phyloP scores from a whole-genome alignment of 35 echinoderm and acorn worm genomes.

The Amphiura filiformis region DNA sequence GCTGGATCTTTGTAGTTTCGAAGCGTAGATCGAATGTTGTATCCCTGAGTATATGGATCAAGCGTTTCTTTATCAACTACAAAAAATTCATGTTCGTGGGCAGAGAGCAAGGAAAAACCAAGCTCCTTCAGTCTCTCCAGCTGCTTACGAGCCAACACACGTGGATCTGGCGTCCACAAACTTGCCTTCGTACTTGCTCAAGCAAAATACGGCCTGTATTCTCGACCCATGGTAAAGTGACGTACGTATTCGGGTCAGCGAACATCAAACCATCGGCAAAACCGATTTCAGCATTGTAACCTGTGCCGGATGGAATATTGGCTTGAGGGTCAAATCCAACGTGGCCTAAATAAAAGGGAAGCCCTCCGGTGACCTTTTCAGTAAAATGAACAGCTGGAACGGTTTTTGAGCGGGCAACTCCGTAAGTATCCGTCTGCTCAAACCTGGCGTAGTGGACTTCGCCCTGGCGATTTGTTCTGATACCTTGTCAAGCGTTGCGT shows the following conservation, averaged over 20 bases:
- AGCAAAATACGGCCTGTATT: constrained; percentile 55
- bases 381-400: constrained; percentile 63
- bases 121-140: constrained; percentile 40
- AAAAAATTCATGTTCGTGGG: constrained; percentile 78
- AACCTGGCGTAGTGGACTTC: constrained; percentile 73
- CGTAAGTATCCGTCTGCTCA: constrained; percentile 75
- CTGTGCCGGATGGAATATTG: constrained; percentile 37
- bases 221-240: constrained; percentile 52
- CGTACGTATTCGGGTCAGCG: constrained; percentile 74
- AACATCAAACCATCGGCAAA: constrained; percentile 51
- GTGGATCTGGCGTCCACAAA: constrained; percentile 18
- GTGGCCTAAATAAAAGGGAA: constrained; percentile 48
- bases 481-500: neutral
- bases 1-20: constrained; percentile 49
- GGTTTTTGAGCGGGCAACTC: constrained; percentile 77
- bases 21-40: constrained; percentile 48
- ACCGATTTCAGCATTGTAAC: constrained; percentile 51
- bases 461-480: neutral
- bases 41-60: constrained; percentile 38
- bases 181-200: constrained; percentile 21
- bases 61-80: constrained; percentile 50
- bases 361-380: constrained; percentile 37
- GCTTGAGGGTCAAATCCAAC: constrained; percentile 66
- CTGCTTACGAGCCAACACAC: constrained; percentile 56
- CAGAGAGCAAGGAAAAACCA: constrained; percentile 40